Base-by-base conservation (phyloP, 2,113 vertebrate genomes). In the Callocephalon fimbriatum region DNA sequence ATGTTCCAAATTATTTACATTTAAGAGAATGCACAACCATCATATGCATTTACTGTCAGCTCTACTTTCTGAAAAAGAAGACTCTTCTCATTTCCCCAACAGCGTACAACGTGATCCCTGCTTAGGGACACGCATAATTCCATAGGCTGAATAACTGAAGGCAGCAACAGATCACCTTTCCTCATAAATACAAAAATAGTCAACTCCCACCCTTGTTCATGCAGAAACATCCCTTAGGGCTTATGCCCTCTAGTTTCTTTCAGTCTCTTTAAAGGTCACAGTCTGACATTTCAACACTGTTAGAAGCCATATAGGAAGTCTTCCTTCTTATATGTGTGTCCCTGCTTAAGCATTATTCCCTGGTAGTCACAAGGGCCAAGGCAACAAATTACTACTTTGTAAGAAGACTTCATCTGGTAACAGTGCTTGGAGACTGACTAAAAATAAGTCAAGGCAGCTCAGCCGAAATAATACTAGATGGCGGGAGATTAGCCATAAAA, bases 71-170 rank as follows among this genome's bases (percentile, higher is more conserved):
- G 29, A 37, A 37, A 35, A 35, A 44, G 3, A 32, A 6, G 4
- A 65, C 5, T 50, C 25, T 13, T 35, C 44, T n/a, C 2, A 3
- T 32, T 80, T 75, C 23, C 48, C 59, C 61, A 65, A 12, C 1
- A 22, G 32, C 53, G 22, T 10, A 27, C 42, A 10, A 4, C 0
- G 7, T 17, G 61, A 32, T 44, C 21, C 23, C 68, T 66, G 37
- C 32, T 45, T 15, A 42, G 44, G 19, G 79, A 68, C 29, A 18
- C 0, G 2, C 1, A 1, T 16, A 48, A n/a, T 9, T 79, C 38
- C 7, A 16, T 2, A 21, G 51, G 50, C n/a, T 37, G 62, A 44
- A 66, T 15, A 78, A 92, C 42, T 47, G 27, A 81, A 71, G 32
- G 38, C 32, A 14, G 31, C 15, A 47, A 27, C 27, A 26, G 1